Base-by-base conservation (phyloP, 2,797 vertebrate genomes). In the Anguilla pacifica region DNA sequence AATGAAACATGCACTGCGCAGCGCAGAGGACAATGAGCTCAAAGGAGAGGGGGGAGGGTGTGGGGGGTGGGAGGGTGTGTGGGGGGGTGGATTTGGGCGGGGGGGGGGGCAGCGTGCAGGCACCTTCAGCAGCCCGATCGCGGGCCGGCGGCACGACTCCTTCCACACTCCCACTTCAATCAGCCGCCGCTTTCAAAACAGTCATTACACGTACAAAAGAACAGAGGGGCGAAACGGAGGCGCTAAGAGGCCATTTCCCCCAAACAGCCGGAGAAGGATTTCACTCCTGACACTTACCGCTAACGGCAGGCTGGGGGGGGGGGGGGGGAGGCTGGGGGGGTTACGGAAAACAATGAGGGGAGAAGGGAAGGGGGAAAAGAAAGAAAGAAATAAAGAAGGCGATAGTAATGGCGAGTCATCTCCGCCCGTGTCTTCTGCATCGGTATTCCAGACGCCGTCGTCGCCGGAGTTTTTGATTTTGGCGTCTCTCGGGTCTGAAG, bases 111-210 rank as follows among this genome's bases (percentile, higher is more conserved):
- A 39, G 6, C 25, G 31, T 22, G 28, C 31, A 43, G 84, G 57
- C 31, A 86, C 85, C 64, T 70, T 28, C 6, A 46, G 39, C 35
- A 0, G 22, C 61, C 61, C 43, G 9, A 55, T 2, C 25, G 46
- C 49, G 11, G 81, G 22, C 46, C 81, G 11, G 64, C 61, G 31
- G 55, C 35, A 35, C 35, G 43, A 49, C 61, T 72, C 85, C n/a
- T 74, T 51, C n/a, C 10, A 49, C 43, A 53, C 35, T 11, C 13
- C 55, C 85, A 86, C 85, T 72, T 35, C 85, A 86, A 72, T 51
- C 46, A 28, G 77, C 77, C 15, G 35, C 70, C 59, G 43, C 59
- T 57, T 85, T 85, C 84, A 70, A 85, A 72, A 86, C 61, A 72
- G 43, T 70, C 85, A 72, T 86, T 86, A 86, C 19, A 4, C 64